phyloP scores from a whole-genome alignment of 1,140 invertebrate species.

The Brachionus asplanchnoidis region DNA sequence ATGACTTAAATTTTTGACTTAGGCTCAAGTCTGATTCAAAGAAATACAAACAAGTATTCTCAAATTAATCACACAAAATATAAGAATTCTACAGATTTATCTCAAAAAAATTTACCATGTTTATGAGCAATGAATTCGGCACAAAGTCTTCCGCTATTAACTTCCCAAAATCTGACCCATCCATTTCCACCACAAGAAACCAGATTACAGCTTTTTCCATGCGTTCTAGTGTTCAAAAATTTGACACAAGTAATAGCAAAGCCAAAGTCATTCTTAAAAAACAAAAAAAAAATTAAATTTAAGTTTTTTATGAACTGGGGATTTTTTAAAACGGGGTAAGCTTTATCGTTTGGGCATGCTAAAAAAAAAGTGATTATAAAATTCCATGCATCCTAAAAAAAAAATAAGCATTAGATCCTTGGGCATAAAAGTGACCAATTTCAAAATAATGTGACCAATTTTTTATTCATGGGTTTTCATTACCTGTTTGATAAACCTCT shows the following conservation, averaged over 20 bases:
- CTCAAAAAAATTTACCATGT: conserved; percentile 48
- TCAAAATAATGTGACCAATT: neutral
- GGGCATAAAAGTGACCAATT: neutral
- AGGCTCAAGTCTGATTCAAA: too few relatives aligned
- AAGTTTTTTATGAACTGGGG: neutral
- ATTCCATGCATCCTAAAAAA: conserved; percentile 2
- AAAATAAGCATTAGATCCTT: neutral
- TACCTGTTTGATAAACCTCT: conserved; percentile 39
- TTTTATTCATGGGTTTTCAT: neutral
- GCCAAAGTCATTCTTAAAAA: conserved; percentile 48
- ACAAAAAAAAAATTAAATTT: neutral
- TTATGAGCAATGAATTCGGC: conserved; percentile 55
- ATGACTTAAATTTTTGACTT: too few relatives aligned
- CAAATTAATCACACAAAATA: too few relatives aligned
- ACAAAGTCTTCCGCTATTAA: conserved; percentile 45
- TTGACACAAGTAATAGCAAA: conserved; percentile 49
- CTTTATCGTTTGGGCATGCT: conserved; percentile 5
- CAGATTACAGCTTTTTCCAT: conserved; percentile 51
- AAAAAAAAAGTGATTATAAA: neutral
- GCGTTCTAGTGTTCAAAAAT: conserved; percentile 51
- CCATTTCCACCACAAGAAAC: conserved; percentile 56
- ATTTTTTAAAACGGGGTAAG: neutral
- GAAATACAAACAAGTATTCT: too few relatives aligned
- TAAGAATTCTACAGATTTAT: neutral
- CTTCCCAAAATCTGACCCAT: conserved; percentile 55